Evolutionary conservation across 2,797 vertebrate genomes (phyloP), one percentile per base, ranked within the genome.

Genomic region (Semaprochilodus insignis): DNA sequence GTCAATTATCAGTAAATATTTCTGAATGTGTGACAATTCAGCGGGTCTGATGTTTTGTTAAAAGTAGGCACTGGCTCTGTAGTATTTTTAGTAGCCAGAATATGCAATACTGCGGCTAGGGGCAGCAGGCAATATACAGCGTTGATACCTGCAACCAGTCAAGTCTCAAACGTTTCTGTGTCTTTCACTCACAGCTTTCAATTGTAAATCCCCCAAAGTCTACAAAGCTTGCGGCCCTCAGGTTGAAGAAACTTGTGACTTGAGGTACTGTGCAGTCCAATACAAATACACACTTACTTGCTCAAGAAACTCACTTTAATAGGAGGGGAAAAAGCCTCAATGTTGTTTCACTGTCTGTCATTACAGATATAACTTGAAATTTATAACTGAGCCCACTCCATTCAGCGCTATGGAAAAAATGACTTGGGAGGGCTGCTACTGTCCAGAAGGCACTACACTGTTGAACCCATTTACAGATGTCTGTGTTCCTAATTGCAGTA

Each of bases 401-500:
- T 93, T 87, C 85, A 90, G 31, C 23, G 8, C n/a, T 13, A 80
- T 91, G 85, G 80, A 75, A 40, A 1, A 78, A 0, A 17, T 74
- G 34, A 14, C 7, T 6, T 8, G 80, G 0, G 96, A 96, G 86
- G 95, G 95, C 66, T 97, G 96, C 85, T 93, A 90, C 88, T 97
- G 96, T 54, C 95, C 95, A 0, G 16, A 85, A 0, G 86, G 65
- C 27, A 93, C 87, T 17, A 34, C 25, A 25, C 91, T 91, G 63
- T 91, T 95, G 78, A 91, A 81, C 25, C 73, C 90, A 0, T 62
- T 27, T 72, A 83, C 76, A 2, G 60, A 91, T 34, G n/a, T 90
- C 80, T 97, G 96, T 21, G 91, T 96, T 36, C 19, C 79, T 0
- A 74, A 4, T n/a, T 96, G 96, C 79, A 87, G 96, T 96, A 89